A percentile compares a stretch with the other conserved stretches of the same genome.
Conservation (phyloP, 2,797 vertebrate species). For the Gymnocypris eckloni region DNA sequence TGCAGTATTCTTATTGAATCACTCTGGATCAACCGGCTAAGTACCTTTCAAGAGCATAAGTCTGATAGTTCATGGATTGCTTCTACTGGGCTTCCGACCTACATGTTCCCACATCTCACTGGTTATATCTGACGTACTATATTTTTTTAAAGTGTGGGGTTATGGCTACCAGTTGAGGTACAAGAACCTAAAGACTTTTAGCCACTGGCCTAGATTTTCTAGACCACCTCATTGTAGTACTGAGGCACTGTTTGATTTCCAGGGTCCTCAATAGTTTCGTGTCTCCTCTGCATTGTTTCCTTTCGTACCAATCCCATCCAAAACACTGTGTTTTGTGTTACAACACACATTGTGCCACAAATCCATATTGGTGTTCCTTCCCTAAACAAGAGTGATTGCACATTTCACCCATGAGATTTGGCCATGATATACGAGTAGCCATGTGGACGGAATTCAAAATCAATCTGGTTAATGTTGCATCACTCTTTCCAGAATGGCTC, state of each 20-base stretch:
- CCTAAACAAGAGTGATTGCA: conserved; percentile 74
- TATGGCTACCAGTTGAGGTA: background rate
- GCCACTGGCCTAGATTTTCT: background rate
- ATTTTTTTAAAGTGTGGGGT: too few species aligned
- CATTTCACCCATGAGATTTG: conserved; percentile 65
- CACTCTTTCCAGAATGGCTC: conserved; percentile 61
- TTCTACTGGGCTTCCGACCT: background rate
- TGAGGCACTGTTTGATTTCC: background rate
- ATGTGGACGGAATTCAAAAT: conserved; percentile 71
- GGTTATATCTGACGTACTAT: too few species aligned
- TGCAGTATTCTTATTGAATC: conserved; percentile 11
- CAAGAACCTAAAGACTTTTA: background rate
- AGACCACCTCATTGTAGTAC: background rate
- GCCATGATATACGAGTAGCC: conserved; percentile 68
- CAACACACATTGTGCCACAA: background rate
- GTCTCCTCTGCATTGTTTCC: conserved; percentile 14
- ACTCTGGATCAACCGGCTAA: background rate
- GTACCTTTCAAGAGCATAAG: background rate
- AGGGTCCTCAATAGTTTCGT: background rate
- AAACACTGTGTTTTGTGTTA: conserved; percentile 60
- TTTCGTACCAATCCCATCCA: conserved; percentile 40
- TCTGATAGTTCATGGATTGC: background rate
- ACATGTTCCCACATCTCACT: background rate
- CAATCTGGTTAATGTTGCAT: conserved; percentile 80
- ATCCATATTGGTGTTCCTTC: conserved; percentile 65